These are phyloP conservation scores for Hippocampus barbouri DNA, from an alignment of 2,113 vertebrate genomes.

Conservation along the genomic window DNA sequence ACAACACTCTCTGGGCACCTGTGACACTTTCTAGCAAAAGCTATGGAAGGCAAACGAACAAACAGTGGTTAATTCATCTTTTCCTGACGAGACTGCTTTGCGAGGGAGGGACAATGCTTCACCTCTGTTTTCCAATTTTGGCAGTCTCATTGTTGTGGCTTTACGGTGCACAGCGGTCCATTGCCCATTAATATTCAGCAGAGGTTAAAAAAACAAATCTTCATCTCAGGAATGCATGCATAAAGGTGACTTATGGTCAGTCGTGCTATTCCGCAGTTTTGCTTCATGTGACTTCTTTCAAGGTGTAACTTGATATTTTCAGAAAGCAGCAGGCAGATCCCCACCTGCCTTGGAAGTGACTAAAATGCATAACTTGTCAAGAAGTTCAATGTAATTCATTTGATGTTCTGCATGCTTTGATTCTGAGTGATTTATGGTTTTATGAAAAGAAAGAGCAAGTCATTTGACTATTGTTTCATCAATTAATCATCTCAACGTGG, in stretches of 20 bases:
- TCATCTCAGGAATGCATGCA: background rate
- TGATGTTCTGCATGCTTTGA: background rate
- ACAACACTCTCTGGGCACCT: background rate
- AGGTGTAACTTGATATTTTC: background rate
- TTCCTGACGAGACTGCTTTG: background rate
- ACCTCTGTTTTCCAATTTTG: background rate
- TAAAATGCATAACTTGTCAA: background rate
- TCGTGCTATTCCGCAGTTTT: background rate
- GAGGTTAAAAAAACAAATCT: conserved; percentile 1
- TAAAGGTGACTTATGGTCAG: background rate
- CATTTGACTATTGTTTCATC: too few species aligned
- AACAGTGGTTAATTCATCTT: background rate
- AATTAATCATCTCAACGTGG: background rate
- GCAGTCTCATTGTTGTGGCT: background rate
- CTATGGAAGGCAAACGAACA: background rate
- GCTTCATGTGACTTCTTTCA: background rate
- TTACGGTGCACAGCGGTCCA: background rate
- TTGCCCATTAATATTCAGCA: background rate
- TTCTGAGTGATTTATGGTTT: too few species aligned
- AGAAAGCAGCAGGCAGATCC: background rate
- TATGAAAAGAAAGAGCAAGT: too few species aligned
- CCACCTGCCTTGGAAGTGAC: background rate
- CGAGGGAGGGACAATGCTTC: background rate
- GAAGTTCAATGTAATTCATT: too few species aligned
- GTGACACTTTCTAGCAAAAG: background rate